A percentile compares a stretch with the other conserved stretches of the same genome.
These are phyloP conservation scores for Mugil cephalus DNA, from an alignment of 2,113 vertebrate species.

Conservation along the genomic window DNA sequence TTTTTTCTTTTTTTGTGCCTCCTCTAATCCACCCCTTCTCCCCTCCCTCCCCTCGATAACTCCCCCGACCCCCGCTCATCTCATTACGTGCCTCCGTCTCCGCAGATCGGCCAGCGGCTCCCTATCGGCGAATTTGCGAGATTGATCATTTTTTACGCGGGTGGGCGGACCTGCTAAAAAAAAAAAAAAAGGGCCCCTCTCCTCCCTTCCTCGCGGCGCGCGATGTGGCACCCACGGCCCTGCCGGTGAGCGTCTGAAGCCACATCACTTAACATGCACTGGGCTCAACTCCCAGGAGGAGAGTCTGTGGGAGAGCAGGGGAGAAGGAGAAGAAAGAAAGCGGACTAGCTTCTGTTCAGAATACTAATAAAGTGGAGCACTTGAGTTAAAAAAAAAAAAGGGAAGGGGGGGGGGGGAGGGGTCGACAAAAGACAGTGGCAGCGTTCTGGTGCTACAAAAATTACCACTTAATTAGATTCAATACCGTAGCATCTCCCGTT, in stretches of 20 bases:
- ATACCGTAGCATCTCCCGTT: conserved; percentile 66
- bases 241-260: conserved; percentile 59
- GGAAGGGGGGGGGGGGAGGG: background rate
- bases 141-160: conserved; percentile 75
- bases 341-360: conserved; percentile 60
- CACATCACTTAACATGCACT: conserved; percentile 80
- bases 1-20: too few species aligned
- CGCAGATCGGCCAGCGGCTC: conserved; percentile 65
- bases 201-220: conserved; percentile 18
- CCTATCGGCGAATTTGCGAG: conserved; percentile 75
- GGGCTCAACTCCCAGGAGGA: conserved; percentile 73
- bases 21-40: conserved; percentile 45
- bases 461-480: conserved; percentile 80
- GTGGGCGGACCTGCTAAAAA: conserved; percentile 68
- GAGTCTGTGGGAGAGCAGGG: conserved; percentile 37
- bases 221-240: conserved; percentile 61
- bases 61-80: conserved; percentile 24
- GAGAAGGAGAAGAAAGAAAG: conserved; percentile 60
- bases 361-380: conserved; percentile 77
- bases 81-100: conserved; percentile 67
- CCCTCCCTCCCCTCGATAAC: conserved; percentile 24
- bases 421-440: conserved; percentile 60
- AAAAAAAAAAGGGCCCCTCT: conserved; percentile 31
- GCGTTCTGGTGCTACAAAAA: conserved; percentile 59
- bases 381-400: conserved; percentile 41